Conservation (phyloP, 35 echinoderm and acorn worm species). For the Apostichopus parvimensis region DNA sequence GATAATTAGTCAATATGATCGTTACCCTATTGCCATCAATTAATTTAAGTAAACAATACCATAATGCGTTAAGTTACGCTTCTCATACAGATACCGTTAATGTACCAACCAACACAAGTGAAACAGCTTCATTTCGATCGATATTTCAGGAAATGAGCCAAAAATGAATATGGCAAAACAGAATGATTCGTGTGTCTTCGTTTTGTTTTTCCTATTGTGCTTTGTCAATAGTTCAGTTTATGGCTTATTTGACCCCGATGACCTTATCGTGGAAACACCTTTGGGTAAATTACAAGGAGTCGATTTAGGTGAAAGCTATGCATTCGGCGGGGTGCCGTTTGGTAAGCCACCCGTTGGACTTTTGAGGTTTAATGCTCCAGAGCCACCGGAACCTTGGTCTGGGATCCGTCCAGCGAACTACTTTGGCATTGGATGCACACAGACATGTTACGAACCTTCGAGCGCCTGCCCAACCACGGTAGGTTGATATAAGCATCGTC, state of each 20-base stretch:
- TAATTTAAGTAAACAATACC: too few species aligned
- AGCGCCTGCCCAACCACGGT: slow-evolving; percentile 24
- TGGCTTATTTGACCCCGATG: slow-evolving; percentile 10
- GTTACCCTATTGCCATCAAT: too few species aligned
- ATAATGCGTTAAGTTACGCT: too few species aligned
- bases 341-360: slow-evolving; percentile 56
- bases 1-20: too few species aligned
- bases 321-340: slow-evolving; percentile 59
- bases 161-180: too few species aligned
- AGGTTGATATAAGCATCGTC: background rate
- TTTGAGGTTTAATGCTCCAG: slow-evolving; percentile 46
- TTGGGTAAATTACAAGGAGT: slow-evolving; percentile 38
- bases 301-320: slow-evolving; percentile 46
- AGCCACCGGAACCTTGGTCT: background rate
- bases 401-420: background rate
- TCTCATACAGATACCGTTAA: too few species aligned
- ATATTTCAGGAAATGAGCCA: too few species aligned
- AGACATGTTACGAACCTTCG: slow-evolving; percentile 37
- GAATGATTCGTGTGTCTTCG: too few species aligned
- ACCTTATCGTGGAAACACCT: slow-evolving; percentile 42
- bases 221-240: background rate
- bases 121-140: too few species aligned
- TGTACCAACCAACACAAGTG: too few species aligned
- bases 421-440: slow-evolving; percentile 30
- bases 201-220: background rate